Conservation (phyloP, 2,888 invertebrate genomes). For the Cerastoderma edule region DNA sequence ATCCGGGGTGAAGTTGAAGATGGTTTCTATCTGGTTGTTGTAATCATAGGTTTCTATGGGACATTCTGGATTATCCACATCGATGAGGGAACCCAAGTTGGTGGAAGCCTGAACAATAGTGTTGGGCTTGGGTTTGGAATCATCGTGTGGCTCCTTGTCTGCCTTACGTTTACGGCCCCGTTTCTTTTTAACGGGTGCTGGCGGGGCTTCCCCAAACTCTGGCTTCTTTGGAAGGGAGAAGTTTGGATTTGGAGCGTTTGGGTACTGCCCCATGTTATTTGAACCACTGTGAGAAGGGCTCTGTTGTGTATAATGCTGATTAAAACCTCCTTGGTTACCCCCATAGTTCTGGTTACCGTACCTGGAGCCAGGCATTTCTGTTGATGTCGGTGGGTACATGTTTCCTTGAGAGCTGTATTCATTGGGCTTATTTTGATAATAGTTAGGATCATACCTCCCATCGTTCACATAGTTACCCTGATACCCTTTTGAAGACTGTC, state of each 20-base stretch:
- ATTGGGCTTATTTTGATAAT: slow-evolving; percentile 44
- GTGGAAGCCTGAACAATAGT: slow-evolving; percentile 51
- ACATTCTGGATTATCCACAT: slow-evolving; percentile 53
- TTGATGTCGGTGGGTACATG: slow-evolving; percentile 51
- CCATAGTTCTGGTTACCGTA: slow-evolving; percentile 47
- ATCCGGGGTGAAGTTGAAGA: slow-evolving; percentile 48
- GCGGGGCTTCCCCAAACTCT: slow-evolving; percentile 32
- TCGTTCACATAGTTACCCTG: slow-evolving; percentile 52
- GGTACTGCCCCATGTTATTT: slow-evolving; percentile 48
- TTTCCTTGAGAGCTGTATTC: slow-evolving; percentile 48
- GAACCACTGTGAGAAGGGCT: slow-evolving; percentile 43
- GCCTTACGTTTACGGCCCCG: slow-evolving; percentile 57
- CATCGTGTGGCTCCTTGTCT: slow-evolving; percentile 55
- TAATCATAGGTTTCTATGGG: slow-evolving; percentile 58
- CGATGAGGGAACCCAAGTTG: slow-evolving; percentile 54
- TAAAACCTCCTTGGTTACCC: slow-evolving; percentile 46
- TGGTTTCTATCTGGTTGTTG: slow-evolving; percentile 58
- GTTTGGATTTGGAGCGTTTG: slow-evolving; percentile 39
- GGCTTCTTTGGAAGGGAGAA: slow-evolving; percentile 46
- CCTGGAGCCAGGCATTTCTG: slow-evolving; percentile 42
- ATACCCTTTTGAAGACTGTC: slow-evolving; percentile 47
- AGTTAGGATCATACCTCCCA: slow-evolving; percentile 42
- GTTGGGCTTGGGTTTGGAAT: slow-evolving; percentile 54
- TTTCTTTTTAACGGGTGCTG: slow-evolving; percentile 46
- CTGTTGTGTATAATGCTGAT: slow-evolving; percentile 51